Base-by-base conservation (phyloP, 2,888 invertebrate genomes). In the Lasius fuliginosus region DNA sequence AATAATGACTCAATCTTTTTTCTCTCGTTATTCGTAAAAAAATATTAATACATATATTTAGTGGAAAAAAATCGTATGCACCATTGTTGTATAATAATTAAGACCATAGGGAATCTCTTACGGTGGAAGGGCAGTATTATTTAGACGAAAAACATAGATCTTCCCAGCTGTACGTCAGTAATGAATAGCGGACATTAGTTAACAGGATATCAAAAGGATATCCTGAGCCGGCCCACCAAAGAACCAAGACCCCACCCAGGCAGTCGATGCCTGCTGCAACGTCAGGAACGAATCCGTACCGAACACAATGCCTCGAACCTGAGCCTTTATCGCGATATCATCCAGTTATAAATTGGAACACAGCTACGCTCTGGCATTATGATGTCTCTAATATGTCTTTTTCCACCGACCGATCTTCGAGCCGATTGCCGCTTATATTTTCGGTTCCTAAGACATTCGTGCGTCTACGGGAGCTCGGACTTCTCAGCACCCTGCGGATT, bases 131-230 rank as follows among this genome's bases (percentile, higher is more conserved):
- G 62, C 56, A 33, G 83, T 83, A 87, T 88, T 85, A 90, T 92
- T 92, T 93, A 90, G 91, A 90, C 84, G 88, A 90, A 92, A 93
- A 91, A 89, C 92, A 91, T 92, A 92, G 91, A 91, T 92, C 92
- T 92, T 89, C 85, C 87, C 83, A 77, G 86, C 81, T 82, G 85
- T 85, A 87, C 87, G 94, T 93, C 92, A 92, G 88, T 94, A 94
- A 95, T 92, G 94, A 94, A 95, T 95, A 93, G 94, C 89, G 88
- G 93, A 92, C 94, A 95, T 95, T 95, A 95, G 94, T 95, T 95
- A 95, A 95, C 94, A 94, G 94, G 94, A 95, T 95, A 95, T 95
- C 95, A 95, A 95, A 95, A 94, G 94, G 94, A 94, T 94, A 94
- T 93, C 92, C 92, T 91, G 92, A 91, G 92, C 90, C 89, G 94